Evolutionary conservation across 2,797 vertebrate genomes (phyloP).

Genomic region (Myripristis jacobus): DNA sequence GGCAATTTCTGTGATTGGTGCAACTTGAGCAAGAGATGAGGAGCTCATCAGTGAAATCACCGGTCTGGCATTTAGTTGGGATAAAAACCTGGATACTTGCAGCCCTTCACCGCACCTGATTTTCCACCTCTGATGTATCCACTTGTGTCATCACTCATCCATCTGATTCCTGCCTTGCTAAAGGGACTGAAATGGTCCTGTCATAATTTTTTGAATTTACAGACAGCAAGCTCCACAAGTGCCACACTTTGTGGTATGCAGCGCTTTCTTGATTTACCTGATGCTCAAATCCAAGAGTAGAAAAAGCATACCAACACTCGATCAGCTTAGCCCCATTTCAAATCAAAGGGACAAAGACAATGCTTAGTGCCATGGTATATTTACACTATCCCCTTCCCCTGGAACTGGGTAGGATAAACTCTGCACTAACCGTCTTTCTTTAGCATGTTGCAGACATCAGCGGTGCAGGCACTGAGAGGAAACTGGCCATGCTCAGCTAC

Average conservation of each 20-base stretch:
- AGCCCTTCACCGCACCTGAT: neutral
- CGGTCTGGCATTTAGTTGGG: no score
- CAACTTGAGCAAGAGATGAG: no score
- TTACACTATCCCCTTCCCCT: constrained; percentile 5
- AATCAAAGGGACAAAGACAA: constrained; percentile 22
- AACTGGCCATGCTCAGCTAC: neutral
- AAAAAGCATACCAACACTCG: neutral
- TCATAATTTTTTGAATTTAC: neutral
- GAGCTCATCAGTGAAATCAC: no score
- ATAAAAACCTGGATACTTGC: no score
- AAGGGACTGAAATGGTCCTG: neutral
- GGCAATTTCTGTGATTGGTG: no score
- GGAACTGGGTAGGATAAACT: constrained; percentile 2
- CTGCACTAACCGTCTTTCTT: constrained; percentile 24
- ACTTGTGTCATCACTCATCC: neutral
- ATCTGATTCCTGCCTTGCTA: neutral
- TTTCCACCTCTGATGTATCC: neutral
- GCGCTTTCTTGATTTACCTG: constrained; percentile 3
- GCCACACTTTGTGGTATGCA: neutral
- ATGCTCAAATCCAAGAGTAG: neutral
- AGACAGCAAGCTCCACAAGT: neutral
- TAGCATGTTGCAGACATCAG: constrained; percentile 15
- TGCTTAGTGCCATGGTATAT: no score
- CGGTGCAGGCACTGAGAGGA: neutral
- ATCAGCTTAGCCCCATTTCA: neutral